Evolutionary conservation across 2,888 invertebrate species (phyloP), one percentile per base, ranked within the genome.

Genomic region (Neria commutata): DNA sequence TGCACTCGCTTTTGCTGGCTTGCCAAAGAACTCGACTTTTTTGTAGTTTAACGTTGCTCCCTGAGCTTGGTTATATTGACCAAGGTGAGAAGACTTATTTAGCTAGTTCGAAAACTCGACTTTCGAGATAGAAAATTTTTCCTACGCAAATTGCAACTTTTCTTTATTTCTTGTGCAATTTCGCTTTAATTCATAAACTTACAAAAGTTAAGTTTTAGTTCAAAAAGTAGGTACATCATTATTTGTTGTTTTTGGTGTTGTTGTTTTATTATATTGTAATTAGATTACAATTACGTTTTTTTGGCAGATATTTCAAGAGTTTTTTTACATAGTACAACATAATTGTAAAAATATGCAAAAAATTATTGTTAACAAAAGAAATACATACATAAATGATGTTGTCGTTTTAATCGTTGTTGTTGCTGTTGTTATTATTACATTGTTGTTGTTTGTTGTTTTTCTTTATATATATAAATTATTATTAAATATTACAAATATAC

Each of bases 401-500:
- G 10, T 19, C n/a, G 17, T 17, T 46, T 46, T 46, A 23, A 21
- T 19, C 14, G 46, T 46, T 46, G 37, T 37, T 37, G 37, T 19
- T 48, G 48, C 25, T 48, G 48, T 48, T 54, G 33, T 29, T 51
- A 37, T 51, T 24, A 1, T 14, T 24, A 40, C 5, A 24, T 16
- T 14, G 29, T 26, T 42, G 17, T 21, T 11, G 5, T 6, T 25
- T 48, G 23, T 25, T 48, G 10, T 2, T 45, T 21, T 48, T 23
- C 11, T 23, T 48, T 16, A 10, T 48, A n/a, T 49, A 21, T 48
- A 14, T 56, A 40, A 21, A 47, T 48, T 23, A 19, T 33, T 37
- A 37, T 16, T 70, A 62, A 64, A 64, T 50, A 61, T 53, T 64
- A 73, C 67, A 67, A 67, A 67, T 75, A 75, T 76, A 76, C 76